Evolutionary conservation across 1,140 invertebrate species (phyloP).

Genomic region (Scaptodrosophila lebanonensis): DNA sequence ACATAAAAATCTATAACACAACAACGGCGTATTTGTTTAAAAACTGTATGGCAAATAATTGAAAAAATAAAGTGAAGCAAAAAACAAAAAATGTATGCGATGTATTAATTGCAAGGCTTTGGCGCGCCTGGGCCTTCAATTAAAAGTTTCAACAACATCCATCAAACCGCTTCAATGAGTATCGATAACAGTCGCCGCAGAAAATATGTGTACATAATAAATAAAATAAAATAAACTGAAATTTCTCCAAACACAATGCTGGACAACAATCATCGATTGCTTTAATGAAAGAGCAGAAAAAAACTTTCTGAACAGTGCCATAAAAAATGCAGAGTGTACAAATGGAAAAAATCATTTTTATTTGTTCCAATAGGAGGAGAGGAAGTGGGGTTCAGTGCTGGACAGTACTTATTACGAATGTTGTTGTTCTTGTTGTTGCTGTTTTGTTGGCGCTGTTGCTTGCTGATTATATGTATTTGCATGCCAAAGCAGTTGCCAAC

Average conservation of each 20-base stretch:
- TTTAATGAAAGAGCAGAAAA: slow-evolving; percentile 27
- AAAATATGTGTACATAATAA: slow-evolving; percentile 60
- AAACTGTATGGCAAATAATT: slow-evolving; percentile 31
- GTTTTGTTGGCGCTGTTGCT: slow-evolving; percentile 14
- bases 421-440: slow-evolving; percentile 20
- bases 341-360: slow-evolving; percentile 67
- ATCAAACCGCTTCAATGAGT: slow-evolving; percentile 47
- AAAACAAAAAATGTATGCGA: too few species aligned
- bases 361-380: slow-evolving; percentile 21
- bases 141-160: slow-evolving; percentile 66
- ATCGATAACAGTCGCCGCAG: slow-evolving; percentile 64
- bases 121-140: slow-evolving; percentile 50
- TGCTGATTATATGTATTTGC: slow-evolving; percentile 70
- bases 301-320: slow-evolving; percentile 55
- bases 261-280: slow-evolving; percentile 56
- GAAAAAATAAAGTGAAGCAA: slow-evolving; percentile 26
- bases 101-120: slow-evolving; percentile 52
- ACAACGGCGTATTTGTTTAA: slow-evolving; percentile 4
- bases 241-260: slow-evolving; percentile 42
- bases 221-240: slow-evolving; percentile 37
- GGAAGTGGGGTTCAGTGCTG: background rate
- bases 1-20: slow-evolving; percentile 2
- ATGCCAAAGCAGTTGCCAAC: slow-evolving; percentile 60
- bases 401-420: slow-evolving; percentile 13
- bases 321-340: slow-evolving; percentile 41